Evolutionary conservation across 1,140 invertebrate genomes (phyloP).

Genomic region (Euschistus heros): DNA sequence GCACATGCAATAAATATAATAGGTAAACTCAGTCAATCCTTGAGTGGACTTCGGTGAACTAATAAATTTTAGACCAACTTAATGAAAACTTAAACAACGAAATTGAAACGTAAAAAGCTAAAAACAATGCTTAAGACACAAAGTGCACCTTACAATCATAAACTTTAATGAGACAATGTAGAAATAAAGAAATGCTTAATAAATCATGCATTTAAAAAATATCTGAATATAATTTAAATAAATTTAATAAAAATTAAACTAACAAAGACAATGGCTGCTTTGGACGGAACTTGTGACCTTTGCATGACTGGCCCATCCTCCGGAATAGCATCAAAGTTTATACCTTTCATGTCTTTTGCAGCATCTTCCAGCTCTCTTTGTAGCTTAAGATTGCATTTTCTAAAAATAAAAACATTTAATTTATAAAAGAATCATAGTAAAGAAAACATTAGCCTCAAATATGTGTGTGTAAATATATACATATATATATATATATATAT

Average conservation of each 20-base stretch:
- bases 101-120: too few species aligned
- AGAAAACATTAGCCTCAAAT: slow-evolving; percentile 24
- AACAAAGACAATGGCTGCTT: slow-evolving; percentile 63
- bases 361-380: slow-evolving; percentile 88
- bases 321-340: slow-evolving; percentile 41
- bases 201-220: not conserved
- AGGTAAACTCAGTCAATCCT: too few species aligned
- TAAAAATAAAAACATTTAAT: slow-evolving; percentile 39
- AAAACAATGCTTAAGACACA: too few species aligned
- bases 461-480: slow-evolving; percentile 5
- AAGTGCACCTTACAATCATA: not conserved
- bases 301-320: slow-evolving; percentile 41
- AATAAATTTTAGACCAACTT: too few species aligned
- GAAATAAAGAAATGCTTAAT: not conserved
- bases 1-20: too few species aligned
- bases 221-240: not conserved
- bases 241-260: slow-evolving; percentile 8
- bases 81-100: too few species aligned
- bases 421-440: slow-evolving; percentile 3
- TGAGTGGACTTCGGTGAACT: too few species aligned
- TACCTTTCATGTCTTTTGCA: slow-evolving; percentile 51
- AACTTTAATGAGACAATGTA: not conserved
- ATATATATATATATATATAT: slow-evolving; percentile 5
- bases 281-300: slow-evolving; percentile 53
- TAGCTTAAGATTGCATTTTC: slow-evolving; percentile 74